Conservation (phyloP, 2,888 invertebrate genomes). For the Apeira syringaria region DNA sequence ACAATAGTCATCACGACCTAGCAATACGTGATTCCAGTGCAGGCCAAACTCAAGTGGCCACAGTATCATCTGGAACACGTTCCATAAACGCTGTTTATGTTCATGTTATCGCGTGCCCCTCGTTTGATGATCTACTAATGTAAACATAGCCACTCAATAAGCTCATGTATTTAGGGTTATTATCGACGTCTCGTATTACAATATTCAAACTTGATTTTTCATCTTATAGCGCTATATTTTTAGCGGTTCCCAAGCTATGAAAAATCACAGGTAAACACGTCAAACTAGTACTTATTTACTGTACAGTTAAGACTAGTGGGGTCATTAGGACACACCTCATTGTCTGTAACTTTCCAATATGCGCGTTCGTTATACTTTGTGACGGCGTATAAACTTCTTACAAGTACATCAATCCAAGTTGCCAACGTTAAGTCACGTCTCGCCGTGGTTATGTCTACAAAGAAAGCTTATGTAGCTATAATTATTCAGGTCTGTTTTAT, state of each 20-base stretch:
- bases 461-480: constrained; percentile 27
- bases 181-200: constrained; percentile 22
- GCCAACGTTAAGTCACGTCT: constrained; percentile 14
- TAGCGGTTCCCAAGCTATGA: constrained; percentile 2
- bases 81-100: constrained; percentile 46
- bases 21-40: constrained; percentile 21
- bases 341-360: constrained; percentile 46
- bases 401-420: constrained; percentile 9
- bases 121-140: constrained; percentile 50
- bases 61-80: constrained; percentile 32
- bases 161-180: constrained; percentile 34
- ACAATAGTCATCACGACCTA: constrained; percentile 19
- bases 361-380: constrained; percentile 9
- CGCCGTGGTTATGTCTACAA: constrained; percentile 17
- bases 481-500: constrained; percentile 34
- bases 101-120: constrained; percentile 57
- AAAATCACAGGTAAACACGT: constrained; percentile 4
- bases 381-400: constrained; percentile 5
- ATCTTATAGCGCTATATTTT: constrained; percentile 19
- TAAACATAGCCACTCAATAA: constrained; percentile 50
- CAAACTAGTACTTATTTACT: constrained; percentile 6
- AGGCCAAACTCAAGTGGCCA: constrained; percentile 33
- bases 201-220: constrained; percentile 22
- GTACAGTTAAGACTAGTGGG: constrained; percentile 29
- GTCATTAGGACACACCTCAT: constrained; percentile 46